phyloP scores from a whole-genome alignment of 1,140 invertebrate genomes.

The Drosophila bipectinata region DNA sequence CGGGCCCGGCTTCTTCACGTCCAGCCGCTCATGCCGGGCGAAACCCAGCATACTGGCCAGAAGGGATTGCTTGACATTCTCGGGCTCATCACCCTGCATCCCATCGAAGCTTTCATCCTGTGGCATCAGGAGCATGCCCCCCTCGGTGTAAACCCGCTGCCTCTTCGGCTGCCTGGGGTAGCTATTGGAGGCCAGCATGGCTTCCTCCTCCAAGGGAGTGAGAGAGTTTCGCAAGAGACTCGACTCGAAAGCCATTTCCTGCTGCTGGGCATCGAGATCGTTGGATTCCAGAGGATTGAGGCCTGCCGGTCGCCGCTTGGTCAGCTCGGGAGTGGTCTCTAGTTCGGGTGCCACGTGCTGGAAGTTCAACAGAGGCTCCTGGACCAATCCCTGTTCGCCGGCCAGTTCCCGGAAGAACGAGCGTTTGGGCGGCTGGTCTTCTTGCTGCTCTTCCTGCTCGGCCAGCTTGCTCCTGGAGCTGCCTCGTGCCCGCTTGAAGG shows the following conservation, averaged over 20 bases:
- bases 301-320: slow-evolving; percentile 56
- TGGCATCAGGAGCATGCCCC: slow-evolving; percentile 86
- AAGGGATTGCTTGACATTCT: slow-evolving; percentile 76
- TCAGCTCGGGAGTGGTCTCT: slow-evolving; percentile 37
- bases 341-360: slow-evolving; percentile 15
- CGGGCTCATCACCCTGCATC: slow-evolving; percentile 74
- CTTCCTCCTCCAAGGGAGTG: slow-evolving; percentile 78
- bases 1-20: slow-evolving; percentile 97
- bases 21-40: slow-evolving; percentile 92
- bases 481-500: slow-evolving; percentile 56
- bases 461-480: slow-evolving; percentile 10
- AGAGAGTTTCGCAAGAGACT: slow-evolving; percentile 70
- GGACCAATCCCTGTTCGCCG: slow-evolving; percentile 60
- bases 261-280: slow-evolving; percentile 43
- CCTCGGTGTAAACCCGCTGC: slow-evolving; percentile 86
- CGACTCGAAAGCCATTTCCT: slow-evolving; percentile 63
- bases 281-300: slow-evolving; percentile 25
- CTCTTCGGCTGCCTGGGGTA: slow-evolving; percentile 51
- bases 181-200: slow-evolving; percentile 74
- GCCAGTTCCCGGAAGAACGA: slow-evolving; percentile 79
- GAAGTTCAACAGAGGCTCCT: slow-evolving; percentile 44
- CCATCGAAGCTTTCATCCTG: slow-evolving; percentile 26
- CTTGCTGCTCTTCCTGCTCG: neutral
- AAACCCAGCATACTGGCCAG: slow-evolving; percentile 87
- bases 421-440: slow-evolving; percentile 31